Evolutionary conservation across 1,140 invertebrate genomes (phyloP), one percentile per base, ranked within the genome.

Genomic region (Sycobia sp.): DNA sequence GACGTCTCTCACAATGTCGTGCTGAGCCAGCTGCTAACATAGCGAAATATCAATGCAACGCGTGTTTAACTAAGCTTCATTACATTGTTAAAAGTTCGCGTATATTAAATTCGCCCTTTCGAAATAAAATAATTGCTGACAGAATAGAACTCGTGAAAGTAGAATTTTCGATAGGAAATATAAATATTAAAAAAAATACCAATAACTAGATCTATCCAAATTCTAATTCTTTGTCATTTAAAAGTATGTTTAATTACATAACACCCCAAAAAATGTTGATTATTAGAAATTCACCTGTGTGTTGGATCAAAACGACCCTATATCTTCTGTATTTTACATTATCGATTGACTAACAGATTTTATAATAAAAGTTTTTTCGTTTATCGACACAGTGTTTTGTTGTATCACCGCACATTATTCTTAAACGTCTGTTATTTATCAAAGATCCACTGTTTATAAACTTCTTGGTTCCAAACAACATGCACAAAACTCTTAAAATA

Each of bases 1-100:
- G 41, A 29, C 49, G 62, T 39, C 29, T 58, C 55, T 51, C 46
- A 62, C 60, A 63, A 62, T 34, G 44, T n/a, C 22, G 55, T 41
- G 27, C 50, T 14, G 47, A 47, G 32, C 62, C 38, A 50, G 62
- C 54, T 14, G 61, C 54, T 23, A 64, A 25, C 47, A 64, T 51
- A 50, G 29, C 47, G 25, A 11, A 25, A 16, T 47, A 18, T 36
- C 4, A 25, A 36, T 29, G 23, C 23, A 25, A 18, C 11, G n/a
- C 57, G 46, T n/a, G 10, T 9, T 14, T 41, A n/a, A 13, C 39
- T 53, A 61, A 51, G 14, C 58, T 50, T 46, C 46, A 39, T 59
- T n/a, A 34, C 5, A 34, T 34, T 34, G 32, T 34, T 34, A 7
- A 34, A 34, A 34, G n/a, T n/a, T n/a, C n/a, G n/a, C n/a, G n/a